phyloP scores from a whole-genome alignment of 2,797 vertebrate genomes.

The Mus minutoides region DNA sequence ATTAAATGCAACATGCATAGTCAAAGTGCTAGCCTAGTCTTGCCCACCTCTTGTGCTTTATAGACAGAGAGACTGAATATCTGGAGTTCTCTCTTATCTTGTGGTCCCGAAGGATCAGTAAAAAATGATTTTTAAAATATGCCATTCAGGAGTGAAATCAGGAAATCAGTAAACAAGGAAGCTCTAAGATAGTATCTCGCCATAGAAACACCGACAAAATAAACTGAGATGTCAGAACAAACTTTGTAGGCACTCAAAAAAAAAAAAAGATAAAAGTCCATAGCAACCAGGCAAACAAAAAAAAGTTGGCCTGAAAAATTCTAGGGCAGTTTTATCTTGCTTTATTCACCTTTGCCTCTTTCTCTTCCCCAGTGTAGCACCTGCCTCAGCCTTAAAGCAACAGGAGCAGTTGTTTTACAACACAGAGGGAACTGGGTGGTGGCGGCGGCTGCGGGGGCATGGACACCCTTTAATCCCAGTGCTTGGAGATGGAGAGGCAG shows the following conservation, averaged over 20 bases:
- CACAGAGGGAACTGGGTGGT: background rate
- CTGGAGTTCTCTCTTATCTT: background rate
- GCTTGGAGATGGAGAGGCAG: background rate
- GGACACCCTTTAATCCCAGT: background rate
- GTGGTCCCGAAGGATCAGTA: background rate
- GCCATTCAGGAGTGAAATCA: background rate
- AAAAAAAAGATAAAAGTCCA: background rate
- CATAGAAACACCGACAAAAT: background rate
- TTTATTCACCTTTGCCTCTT: background rate
- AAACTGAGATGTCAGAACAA: background rate
- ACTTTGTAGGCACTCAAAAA: background rate
- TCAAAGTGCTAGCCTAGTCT: background rate
- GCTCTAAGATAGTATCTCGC: background rate
- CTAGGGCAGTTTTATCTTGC: background rate
- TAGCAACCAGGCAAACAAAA: background rate
- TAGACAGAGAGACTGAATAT: background rate
- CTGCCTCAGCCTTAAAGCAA: background rate
- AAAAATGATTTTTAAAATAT: background rate
- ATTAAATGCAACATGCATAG: background rate
- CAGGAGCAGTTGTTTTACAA: background rate
- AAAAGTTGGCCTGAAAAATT: background rate
- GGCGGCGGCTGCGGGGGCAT: too few species aligned
- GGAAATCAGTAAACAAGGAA: constrained; percentile 12
- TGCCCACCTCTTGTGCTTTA: background rate
- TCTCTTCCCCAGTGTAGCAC: too few species aligned